phyloP scores from a whole-genome alignment of 2,797 vertebrate genomes.

The Siniperca undulata region DNA sequence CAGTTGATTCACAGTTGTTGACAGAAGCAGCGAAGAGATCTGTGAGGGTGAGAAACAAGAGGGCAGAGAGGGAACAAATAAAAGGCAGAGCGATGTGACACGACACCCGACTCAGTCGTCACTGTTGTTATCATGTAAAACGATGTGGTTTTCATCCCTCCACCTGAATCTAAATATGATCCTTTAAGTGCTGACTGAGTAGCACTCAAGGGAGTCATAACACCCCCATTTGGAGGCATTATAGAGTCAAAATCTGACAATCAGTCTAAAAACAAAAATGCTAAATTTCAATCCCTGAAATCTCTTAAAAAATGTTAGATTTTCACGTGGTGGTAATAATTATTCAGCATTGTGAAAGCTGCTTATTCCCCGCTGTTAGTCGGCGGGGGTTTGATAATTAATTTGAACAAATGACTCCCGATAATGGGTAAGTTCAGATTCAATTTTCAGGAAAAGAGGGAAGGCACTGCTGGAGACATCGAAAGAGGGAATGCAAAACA shows the following conservation, averaged over 20 bases:
- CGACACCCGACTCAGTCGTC: neutral
- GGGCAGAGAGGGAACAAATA: neutral
- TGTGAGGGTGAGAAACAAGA: conserved; percentile 34
- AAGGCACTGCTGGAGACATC: conserved; percentile 36
- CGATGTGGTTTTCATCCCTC: conserved; percentile 1
- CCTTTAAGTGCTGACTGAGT: conserved; percentile 9
- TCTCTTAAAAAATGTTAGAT: conserved; percentile 40
- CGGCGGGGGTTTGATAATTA: conserved; percentile 37
- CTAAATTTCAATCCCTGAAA: conserved; percentile 7
- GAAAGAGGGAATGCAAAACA: conserved; percentile 33
- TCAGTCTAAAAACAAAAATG: conserved; percentile 23
- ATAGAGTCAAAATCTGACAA: conserved; percentile 12
- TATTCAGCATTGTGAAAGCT: conserved; percentile 44
- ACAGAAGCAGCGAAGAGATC: conserved; percentile 40
- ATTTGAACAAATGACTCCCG: conserved; percentile 56
- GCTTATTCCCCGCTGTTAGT: conserved; percentile 46
- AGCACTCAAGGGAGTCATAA: conserved; percentile 19
- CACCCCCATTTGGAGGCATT: neutral
- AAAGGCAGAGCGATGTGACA: neutral
- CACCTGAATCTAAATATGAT: conserved; percentile 4
- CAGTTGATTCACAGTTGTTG: conserved; percentile 47
- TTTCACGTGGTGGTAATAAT: conserved; percentile 30
- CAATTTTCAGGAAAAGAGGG: conserved; percentile 29
- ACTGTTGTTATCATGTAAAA: neutral
- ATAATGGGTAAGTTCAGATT: conserved; percentile 47